Percentiles rank a stretch among this genome's conserved stretches.
These are phyloP conservation scores for pig (Sus scrofa) DNA, from an alignment of 2,113 vertebrate species.

Conservation along the genomic window DNA sequence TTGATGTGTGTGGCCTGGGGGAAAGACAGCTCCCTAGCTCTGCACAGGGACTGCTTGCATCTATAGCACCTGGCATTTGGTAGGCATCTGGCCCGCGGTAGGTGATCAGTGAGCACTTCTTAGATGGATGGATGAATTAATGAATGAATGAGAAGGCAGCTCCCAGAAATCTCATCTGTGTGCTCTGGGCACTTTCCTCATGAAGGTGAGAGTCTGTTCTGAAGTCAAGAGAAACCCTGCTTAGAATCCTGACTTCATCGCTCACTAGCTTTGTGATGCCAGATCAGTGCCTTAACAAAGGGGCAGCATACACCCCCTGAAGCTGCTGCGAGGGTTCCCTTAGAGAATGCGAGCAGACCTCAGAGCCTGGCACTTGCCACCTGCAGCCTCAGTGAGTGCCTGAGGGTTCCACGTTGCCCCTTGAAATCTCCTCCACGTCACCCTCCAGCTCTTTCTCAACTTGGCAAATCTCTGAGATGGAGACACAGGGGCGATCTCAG, in stretches of 20 bases:
- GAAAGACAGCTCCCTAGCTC: not conserved
- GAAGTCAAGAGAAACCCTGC: not conserved
- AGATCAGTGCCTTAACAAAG: not conserved
- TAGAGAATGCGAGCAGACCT: not conserved
- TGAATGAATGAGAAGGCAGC: not conserved
- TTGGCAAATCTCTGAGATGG: not conserved
- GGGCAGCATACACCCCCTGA: too few relatives aligned
- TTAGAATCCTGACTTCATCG: not conserved
- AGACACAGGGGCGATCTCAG: not conserved
- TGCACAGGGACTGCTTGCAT: not conserved
- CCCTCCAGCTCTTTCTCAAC: not conserved
- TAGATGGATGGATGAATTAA: not conserved
- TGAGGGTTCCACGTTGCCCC: not conserved
- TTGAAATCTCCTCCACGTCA: not conserved
- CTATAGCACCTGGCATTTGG: not conserved
- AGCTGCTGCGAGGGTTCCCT: not conserved
- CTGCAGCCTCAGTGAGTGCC: not conserved
- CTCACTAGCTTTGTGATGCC: not conserved
- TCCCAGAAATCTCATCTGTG: not conserved
- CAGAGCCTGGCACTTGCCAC: not conserved
- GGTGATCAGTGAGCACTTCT: not conserved
- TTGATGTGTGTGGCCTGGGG: not conserved
- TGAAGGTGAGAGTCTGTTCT: not conserved
- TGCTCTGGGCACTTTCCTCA: not conserved
- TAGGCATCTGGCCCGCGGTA: not conserved